Evolutionary conservation across 2,113 vertebrate species (phyloP).

Genomic region (Sarotherodon lohbergeri): DNA sequence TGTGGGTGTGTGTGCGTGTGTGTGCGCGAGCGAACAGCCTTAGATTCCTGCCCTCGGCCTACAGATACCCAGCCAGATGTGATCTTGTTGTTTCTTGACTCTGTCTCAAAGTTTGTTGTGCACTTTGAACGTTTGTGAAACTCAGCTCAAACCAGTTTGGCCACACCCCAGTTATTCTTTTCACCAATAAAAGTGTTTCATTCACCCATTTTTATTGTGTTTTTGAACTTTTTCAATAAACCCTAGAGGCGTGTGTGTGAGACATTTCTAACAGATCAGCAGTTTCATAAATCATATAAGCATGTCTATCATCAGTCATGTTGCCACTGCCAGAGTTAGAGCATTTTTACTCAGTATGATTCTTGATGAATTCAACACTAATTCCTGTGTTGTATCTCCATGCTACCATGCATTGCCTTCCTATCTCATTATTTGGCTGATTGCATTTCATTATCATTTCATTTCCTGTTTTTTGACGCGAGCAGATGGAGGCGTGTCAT

Average conservation of each 20-base stretch:
- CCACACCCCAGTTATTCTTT: accelerated
- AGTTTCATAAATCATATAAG: not conserved
- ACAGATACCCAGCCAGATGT: not conserved
- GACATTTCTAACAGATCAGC: not conserved
- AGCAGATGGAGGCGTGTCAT: not conserved
- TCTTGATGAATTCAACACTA: not conserved
- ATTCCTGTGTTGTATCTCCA: not conserved
- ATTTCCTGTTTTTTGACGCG: not conserved
- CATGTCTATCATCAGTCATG: not conserved
- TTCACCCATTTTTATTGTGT: not conserved
- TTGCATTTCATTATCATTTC: not conserved
- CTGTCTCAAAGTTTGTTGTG: not conserved
- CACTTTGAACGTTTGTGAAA: not conserved
- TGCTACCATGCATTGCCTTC: not conserved
- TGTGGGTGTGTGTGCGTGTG: accelerated
- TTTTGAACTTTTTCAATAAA: not conserved
- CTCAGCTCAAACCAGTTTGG: not conserved
- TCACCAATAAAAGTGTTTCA: not conserved
- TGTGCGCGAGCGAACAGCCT: not conserved
- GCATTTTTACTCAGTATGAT: not conserved
- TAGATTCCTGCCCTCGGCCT: not conserved
- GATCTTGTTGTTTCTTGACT: not conserved
- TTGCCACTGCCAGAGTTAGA: not conserved
- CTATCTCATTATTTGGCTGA: not conserved
- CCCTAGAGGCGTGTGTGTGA: accelerated